A percentile compares a stretch with the other conserved stretches of the same genome.
These are phyloP conservation scores for Spongia lamella DNA, from an alignment of 37 sponge, comb jelly and placozoan species.

Conservation along the genomic window DNA sequence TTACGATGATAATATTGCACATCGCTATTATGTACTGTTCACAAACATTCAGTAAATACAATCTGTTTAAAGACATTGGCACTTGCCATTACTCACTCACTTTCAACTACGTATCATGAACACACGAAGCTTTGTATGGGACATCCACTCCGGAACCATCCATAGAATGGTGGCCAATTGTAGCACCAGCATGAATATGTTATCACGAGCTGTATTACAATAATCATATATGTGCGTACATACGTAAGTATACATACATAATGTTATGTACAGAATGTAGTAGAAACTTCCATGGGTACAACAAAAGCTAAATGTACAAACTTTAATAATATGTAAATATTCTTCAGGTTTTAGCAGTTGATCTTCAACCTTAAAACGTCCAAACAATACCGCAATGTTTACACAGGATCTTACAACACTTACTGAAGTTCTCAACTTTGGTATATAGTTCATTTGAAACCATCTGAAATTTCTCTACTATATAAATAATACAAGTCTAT, in stretches of 20 bases:
- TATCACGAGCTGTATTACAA: slow-evolving; percentile 70
- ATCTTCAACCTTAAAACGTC: slow-evolving; percentile 63
- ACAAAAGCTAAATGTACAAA: not conserved
- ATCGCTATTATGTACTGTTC: too few relatives aligned
- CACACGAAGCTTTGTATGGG: slow-evolving; percentile 62
- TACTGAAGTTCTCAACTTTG: slow-evolving; percentile 57
- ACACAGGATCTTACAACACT: too few relatives aligned
- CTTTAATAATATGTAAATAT: slow-evolving; percentile 66
- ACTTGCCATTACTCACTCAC: too few relatives aligned
- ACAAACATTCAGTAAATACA: too few relatives aligned
- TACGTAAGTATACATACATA: too few relatives aligned
- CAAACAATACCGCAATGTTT: too few relatives aligned
- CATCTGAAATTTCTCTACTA: slow-evolving; percentile 60
- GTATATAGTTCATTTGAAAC: slow-evolving; percentile 43
- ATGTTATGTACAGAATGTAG: too few relatives aligned
- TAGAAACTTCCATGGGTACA: too few relatives aligned
- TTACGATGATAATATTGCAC: too few relatives aligned
- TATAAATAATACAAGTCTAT: too few relatives aligned
- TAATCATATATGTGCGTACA: too few relatives aligned
- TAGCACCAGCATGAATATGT: slow-evolving; percentile 79
- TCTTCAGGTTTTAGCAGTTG: slow-evolving; percentile 54
- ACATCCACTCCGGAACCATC: slow-evolving; percentile 88
- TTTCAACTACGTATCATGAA: slow-evolving; percentile 64
- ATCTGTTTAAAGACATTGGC: too few relatives aligned
- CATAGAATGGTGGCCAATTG: slow-evolving; percentile 93